Evolutionary conservation across 1,140 invertebrate species (phyloP).

Genomic region (Aphelinus certus): DNA sequence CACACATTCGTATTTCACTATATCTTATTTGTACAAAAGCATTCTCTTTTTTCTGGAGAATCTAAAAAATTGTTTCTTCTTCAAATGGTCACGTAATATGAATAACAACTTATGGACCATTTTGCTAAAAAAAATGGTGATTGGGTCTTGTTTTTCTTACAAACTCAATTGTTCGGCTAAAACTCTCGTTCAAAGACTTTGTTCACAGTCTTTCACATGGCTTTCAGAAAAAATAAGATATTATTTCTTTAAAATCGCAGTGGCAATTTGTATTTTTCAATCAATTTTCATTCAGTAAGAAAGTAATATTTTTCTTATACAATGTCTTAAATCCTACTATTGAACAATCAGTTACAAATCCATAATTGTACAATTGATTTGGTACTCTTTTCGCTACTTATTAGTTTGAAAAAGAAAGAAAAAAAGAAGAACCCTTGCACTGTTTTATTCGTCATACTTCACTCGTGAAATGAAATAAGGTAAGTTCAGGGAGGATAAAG

Average conservation of each 20-base stretch:
- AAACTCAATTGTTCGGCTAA: slow-evolving; percentile 16
- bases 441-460: neutral
- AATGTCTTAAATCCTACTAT: slow-evolving; percentile 28
- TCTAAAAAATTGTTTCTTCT: slow-evolving; percentile 13
- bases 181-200: slow-evolving; percentile 27
- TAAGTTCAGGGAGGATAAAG: slow-evolving; percentile 7
- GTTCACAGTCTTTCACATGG: slow-evolving; percentile 1
- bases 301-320: slow-evolving; percentile 29
- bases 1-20: slow-evolving; percentile 14
- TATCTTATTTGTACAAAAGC: slow-evolving; percentile 15
- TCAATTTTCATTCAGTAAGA: slow-evolving; percentile 20
- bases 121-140: slow-evolving; percentile 21
- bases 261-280: slow-evolving; percentile 20
- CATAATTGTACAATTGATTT: slow-evolving; percentile 33
- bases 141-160: slow-evolving; percentile 12
- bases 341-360: slow-evolving; percentile 32
- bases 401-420: neutral
- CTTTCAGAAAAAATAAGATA: slow-evolving; percentile 17
- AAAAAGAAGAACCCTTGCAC: slow-evolving; percentile 17
- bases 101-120: slow-evolving; percentile 16
- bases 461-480: slow-evolving; percentile 22
- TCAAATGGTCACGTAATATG: slow-evolving; percentile 8
- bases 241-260: slow-evolving; percentile 9
- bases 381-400: slow-evolving; percentile 10
- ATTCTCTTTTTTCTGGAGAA: slow-evolving; percentile 23